phyloP scores from a whole-genome alignment of 2,888 invertebrate genomes.

The Latrodectus elegans region DNA sequence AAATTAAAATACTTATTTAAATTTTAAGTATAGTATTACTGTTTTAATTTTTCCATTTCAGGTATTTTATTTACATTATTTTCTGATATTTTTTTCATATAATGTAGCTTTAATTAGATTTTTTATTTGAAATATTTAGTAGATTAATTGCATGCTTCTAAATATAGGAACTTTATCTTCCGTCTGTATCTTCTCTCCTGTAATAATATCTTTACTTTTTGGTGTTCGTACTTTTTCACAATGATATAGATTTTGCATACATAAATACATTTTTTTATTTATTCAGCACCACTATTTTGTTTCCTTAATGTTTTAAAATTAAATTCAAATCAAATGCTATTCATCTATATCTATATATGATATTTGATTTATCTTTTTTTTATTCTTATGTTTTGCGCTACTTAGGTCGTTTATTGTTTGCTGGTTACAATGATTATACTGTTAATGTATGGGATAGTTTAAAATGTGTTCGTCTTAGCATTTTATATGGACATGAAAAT shows the following conservation, averaged over 20 bases:
- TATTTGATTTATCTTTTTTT: not conserved
- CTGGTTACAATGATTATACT: constrained; percentile 98
- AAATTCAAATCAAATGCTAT: not conserved
- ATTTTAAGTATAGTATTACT: not conserved
- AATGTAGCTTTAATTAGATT: no score
- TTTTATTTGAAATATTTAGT: no score
- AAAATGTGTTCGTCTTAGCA: constrained; percentile 90
- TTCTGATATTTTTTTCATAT: no score
- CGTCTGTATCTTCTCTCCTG: no score
- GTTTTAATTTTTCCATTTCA: not conserved
- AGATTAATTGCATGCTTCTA: no score
- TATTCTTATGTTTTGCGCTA: not conserved
- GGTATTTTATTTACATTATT: not conserved
- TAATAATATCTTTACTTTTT: no score
- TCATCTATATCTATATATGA: not conserved
- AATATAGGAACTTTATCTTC: no score
- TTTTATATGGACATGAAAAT: constrained; percentile 97
- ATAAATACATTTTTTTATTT: no score
- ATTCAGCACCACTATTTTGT: no score
- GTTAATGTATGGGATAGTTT: constrained; percentile 99
- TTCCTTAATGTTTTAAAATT: not conserved
- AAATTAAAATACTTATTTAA: not conserved
- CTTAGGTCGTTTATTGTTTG: constrained; percentile 91
- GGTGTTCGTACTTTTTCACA: no score
- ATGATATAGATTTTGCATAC: no score